Evolutionary conservation across 2,797 vertebrate species (phyloP), one percentile per base, ranked within the genome.

Genomic region (Pangasius krempfi): DNA sequence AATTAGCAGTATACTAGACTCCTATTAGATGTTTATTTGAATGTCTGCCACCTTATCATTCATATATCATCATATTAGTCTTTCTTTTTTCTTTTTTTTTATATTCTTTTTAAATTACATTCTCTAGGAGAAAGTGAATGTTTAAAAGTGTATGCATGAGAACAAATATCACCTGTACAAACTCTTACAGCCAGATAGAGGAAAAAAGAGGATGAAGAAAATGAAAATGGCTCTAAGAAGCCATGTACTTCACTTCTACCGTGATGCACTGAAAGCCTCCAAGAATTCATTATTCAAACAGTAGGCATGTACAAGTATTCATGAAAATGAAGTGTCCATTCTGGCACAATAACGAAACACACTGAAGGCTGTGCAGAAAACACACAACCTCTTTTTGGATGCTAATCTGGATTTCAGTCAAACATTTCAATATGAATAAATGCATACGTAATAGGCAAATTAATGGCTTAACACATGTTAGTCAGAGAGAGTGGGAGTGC

Each of bases 391-490:
- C 79, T 66, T 33, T 89, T 84, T 27, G 25, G 22, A 78, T 78
- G 72, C 70, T 68, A 70, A 84, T 79, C 84, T 87, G 86, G 72
- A 70, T 72, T 62, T 54, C 80, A 76, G 88, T 83, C 85, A 84
- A 84, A 83, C 47, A 73, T 54, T 88, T 33, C 52, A 89, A 68
- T 70, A 87, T 84, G 86, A 89, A 87, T 87, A 87, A 79, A 89
- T 87, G 58, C 86, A 89, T 84, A 78, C 47, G 12, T 9, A 87
- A 68, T 47, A 66, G 80, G 70, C 62, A 70, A 78, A 87, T 84
- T 27, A 89, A 89, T 47, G 62, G 85, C 6, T 25, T 37, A 89
- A 78, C 88, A 89, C 85, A 78, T 89, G 85, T 87, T 87, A 86
- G 80, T 30, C 80, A 70, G 80, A 33, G 58, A 76, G 60, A 81